phyloP scores from a whole-genome alignment of 2,888 invertebrate genomes.

The Hypomecis atomaria region DNA sequence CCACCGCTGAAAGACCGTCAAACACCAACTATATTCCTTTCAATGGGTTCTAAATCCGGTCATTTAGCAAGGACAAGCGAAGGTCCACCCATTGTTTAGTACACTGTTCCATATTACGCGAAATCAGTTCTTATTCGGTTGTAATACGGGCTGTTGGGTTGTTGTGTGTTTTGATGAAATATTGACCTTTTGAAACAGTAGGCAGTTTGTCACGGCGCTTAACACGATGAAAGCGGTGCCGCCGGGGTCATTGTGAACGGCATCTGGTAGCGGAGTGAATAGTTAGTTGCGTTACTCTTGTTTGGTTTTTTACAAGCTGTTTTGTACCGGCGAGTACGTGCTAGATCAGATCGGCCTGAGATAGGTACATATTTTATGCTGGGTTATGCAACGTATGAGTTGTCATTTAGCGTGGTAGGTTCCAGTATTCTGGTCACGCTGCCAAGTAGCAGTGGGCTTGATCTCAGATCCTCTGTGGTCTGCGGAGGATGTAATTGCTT shows the following conservation, averaged over 20 bases:
- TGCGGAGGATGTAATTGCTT: no score
- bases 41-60: slow-evolving; percentile 25
- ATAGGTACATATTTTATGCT: no score
- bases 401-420: no score
- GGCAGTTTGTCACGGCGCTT: slow-evolving; percentile 41
- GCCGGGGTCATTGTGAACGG: slow-evolving; percentile 29
- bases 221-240: slow-evolving; percentile 36
- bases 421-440: no score
- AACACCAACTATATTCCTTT: slow-evolving; percentile 23
- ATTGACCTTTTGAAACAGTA: slow-evolving; percentile 39
- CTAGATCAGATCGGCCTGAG: neutral
- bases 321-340: no score
- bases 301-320: slow-evolving; percentile 8
- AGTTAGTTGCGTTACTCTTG: slow-evolving; percentile 5
- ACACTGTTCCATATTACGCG: neutral
- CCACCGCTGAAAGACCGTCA: slow-evolving; percentile 23
- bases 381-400: no score
- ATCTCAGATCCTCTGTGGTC: no score
- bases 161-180: slow-evolving; percentile 26
- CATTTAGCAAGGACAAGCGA: slow-evolving; percentile 39
- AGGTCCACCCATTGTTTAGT: slow-evolving; percentile 37
- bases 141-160: slow-evolving; percentile 21
- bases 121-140: slow-evolving; percentile 27
- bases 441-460: no score
- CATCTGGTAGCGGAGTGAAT: neutral